Evolutionary conservation across 2,113 vertebrate genomes (phyloP).

Genomic region (Carassius carassius): DNA sequence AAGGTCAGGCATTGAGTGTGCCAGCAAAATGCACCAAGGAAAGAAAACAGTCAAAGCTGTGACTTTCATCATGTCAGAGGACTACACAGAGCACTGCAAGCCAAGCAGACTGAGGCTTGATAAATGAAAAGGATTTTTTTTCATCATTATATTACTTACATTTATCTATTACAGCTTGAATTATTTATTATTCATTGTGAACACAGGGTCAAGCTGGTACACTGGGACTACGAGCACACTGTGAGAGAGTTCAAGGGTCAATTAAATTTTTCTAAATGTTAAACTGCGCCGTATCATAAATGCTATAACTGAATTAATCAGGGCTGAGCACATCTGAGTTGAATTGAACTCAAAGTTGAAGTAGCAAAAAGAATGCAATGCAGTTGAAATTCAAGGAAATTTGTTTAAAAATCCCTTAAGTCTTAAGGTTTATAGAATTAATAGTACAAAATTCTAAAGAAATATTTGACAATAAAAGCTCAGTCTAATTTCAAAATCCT

Average conservation of each 20-base stretch:
- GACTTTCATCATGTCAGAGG: slow-evolving; percentile 37
- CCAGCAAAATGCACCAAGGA: slow-evolving; percentile 27
- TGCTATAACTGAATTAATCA: slow-evolving; percentile 1
- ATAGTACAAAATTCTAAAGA: not conserved
- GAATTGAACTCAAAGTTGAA: not conserved
- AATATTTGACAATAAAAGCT: not conserved
- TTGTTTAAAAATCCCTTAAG: too few species aligned
- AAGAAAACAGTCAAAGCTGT: slow-evolving; percentile 2
- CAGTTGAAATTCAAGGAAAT: not conserved
- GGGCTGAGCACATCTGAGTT: not conserved
- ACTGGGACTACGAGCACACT: not conserved
- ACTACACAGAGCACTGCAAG: not conserved
- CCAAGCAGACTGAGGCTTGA: slow-evolving; percentile 12
- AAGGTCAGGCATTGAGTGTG: slow-evolving; percentile 35
- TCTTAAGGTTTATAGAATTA: too few species aligned
- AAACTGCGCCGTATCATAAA: not conserved
- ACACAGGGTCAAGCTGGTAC: not conserved
- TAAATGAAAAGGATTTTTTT: not conserved
- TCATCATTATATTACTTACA: not conserved
- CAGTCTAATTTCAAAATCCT: not conserved
- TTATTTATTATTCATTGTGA: not conserved
- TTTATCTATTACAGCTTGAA: not conserved
- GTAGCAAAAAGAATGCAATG: not conserved
- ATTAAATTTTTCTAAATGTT: not conserved
- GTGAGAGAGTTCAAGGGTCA: not conserved